Conservation (phyloP, 1,140 invertebrate species). For the Camponotus floridanus region DNA sequence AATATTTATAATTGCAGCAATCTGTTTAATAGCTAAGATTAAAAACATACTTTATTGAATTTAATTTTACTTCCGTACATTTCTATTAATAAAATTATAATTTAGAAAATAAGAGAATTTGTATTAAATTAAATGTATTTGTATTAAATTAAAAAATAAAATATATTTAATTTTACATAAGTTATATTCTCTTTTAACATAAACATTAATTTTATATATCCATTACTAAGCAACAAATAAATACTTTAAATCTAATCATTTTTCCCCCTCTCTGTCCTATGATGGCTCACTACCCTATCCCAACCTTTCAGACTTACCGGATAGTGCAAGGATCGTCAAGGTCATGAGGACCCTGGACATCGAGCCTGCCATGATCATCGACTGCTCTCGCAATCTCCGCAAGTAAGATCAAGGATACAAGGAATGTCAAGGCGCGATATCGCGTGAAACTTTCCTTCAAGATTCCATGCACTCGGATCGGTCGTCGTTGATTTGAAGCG, state of each 20-base stretch:
- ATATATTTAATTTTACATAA: background rate
- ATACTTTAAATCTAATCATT: background rate
- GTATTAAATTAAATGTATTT: background rate
- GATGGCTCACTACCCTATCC: constrained; percentile 30
- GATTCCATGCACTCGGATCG: constrained; percentile 36
- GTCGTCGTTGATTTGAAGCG: constrained; percentile 56
- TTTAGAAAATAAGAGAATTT: background rate
- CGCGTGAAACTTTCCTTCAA: constrained; percentile 24
- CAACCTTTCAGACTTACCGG: constrained; percentile 65
- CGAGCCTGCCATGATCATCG: constrained; percentile 62
- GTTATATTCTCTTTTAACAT: background rate
- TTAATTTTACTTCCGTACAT: background rate
- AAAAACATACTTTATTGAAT: background rate
- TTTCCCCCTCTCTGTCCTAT: background rate
- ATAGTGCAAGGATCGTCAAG: constrained; percentile 59
- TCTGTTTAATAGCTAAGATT: background rate
- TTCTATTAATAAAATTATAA: background rate
- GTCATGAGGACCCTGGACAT: constrained; percentile 56
- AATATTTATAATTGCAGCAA: background rate
- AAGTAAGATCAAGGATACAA: constrained; percentile 15
- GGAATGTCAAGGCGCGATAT: constrained; percentile 60
- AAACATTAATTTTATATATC: background rate
- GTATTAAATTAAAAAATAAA: background rate
- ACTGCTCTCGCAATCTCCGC: constrained; percentile 16
- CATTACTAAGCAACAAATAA: background rate